Evolutionary conservation across 2,797 vertebrate genomes (phyloP), one percentile per base, ranked within the genome.

Genomic region (Threskiornis aethiopicus): DNA sequence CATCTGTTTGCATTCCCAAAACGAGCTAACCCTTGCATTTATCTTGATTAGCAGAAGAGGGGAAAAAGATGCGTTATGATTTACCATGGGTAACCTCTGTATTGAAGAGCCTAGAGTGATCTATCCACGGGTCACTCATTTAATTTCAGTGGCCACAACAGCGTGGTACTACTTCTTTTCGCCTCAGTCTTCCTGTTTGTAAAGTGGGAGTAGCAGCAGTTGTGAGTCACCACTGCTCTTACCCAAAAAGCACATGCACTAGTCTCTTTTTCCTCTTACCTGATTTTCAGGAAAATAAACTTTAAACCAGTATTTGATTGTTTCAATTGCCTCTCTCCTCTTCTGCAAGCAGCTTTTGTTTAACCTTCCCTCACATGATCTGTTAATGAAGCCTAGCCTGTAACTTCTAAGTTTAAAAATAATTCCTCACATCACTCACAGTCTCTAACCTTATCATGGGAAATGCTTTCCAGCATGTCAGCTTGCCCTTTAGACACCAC

Each of bases 401-500:
- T 52, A 91, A 95, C 90, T 76, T 90, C 15, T 62, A 72, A 93
- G 93, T 90, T 94, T 90, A 97, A 97, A 97, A 96, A 96, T 93
- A 96, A 94, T 57, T 95, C 54, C 59, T 91, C 64, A 12, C 66
- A 67, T 93, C 81, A 85, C 33, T 84, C 75, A 0, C 39, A 73
- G 81, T 67, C 86, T 87, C 73, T 77, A 92, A 84, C 80, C 80
- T 95, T 95, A 94, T 90, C 85, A 76, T 11, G 25, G 62, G 83
- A 94, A 97, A 73, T 66, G 55, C 85, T 87, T 91, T 93, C 73
- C 77, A 93, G 94, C 51, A 84, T 90, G 90, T 96, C 95, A 96
- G 21, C 67, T 79, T 95, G 94, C 75, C 86, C 96, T 97, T 96
- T 96, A 91, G 91, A 93, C 77, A 51, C 29, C 37, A 58, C 58